These are phyloP conservation scores for Hydrocynus forskahlii DNA, from an alignment of 2,797 vertebrate genomes.

Conservation along the genomic window DNA sequence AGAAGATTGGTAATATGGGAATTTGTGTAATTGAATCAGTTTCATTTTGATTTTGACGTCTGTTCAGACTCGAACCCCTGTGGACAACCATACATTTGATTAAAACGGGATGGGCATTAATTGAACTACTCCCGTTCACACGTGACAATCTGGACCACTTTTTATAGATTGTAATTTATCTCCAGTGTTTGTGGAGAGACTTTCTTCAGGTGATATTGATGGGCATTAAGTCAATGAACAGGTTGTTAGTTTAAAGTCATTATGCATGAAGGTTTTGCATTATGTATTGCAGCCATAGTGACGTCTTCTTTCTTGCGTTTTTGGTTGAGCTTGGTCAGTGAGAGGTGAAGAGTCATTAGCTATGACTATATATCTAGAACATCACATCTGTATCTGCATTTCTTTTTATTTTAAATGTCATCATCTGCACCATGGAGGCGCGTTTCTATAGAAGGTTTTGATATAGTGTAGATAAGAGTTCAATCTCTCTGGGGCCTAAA, in stretches of 20 bases:
- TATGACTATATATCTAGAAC: not conserved
- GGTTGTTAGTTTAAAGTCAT: too few species aligned
- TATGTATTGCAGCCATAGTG: too few species aligned
- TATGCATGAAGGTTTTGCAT: too few species aligned
- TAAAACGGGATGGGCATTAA: constrained; percentile 82
- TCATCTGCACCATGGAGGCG: not conserved
- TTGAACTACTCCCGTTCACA: constrained; percentile 82
- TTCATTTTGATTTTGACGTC: constrained; percentile 79
- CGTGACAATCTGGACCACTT: constrained; percentile 39
- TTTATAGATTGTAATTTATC: constrained; percentile 1
- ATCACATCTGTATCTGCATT: constrained; percentile 1
- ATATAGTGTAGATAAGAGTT: not conserved
- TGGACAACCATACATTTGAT: constrained; percentile 83
- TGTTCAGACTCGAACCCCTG: constrained; percentile 78
- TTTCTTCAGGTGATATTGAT: too few species aligned
- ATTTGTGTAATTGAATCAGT: constrained; percentile 84
- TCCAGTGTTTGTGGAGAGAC: not conserved
- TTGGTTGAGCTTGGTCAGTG: constrained; percentile 24
- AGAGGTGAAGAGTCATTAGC: constrained; percentile 10
- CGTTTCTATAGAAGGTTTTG: not conserved
- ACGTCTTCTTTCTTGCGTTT: too few species aligned
- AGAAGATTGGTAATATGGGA: constrained; percentile 78
- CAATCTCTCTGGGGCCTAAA: not conserved
- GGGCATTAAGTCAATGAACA: too few species aligned
- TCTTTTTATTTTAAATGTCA: not conserved